A percentile compares a stretch with the other conserved stretches of the same genome.
phyloP scores from a whole-genome alignment of 2,797 vertebrate species.

The Galagoides demidoff region DNA sequence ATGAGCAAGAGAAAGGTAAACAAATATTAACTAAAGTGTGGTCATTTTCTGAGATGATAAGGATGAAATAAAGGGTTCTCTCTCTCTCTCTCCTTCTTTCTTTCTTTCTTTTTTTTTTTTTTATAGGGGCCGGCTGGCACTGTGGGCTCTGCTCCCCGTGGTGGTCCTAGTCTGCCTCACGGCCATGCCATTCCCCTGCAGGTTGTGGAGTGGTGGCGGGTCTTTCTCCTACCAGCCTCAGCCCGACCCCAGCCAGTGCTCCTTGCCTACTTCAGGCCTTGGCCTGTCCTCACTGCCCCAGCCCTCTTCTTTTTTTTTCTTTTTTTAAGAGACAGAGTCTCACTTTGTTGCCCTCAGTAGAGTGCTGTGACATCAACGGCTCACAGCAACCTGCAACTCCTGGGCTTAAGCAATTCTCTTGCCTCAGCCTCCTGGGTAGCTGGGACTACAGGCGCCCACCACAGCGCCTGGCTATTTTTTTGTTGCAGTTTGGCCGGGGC shows the following conservation, averaged over 20 bases:
- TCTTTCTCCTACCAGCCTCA: conserved; percentile 23
- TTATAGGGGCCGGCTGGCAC: conserved; percentile 61
- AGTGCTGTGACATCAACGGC: no score
- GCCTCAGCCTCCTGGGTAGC: no score
- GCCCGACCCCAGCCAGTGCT: conserved; percentile 8
- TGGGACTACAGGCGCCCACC: no score
- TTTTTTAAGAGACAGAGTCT: no score
- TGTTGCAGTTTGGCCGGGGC: no score
- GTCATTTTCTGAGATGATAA: not conserved
- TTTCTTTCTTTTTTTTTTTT: no score
- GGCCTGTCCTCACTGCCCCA: conserved; percentile 76
- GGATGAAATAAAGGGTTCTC: not conserved
- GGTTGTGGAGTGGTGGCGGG: not conserved
- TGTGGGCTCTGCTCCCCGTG: conserved; percentile 61
- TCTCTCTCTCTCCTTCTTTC: no score
- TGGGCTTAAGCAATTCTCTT: no score
- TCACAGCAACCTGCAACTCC: no score
- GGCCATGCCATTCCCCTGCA: conserved; percentile 63
- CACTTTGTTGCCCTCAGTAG: no score
- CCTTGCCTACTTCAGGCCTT: conserved; percentile 78
- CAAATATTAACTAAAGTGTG: not conserved
- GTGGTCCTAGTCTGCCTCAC: conserved; percentile 54
- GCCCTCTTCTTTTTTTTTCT: conserved; percentile 65
- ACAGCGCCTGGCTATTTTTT: no score
- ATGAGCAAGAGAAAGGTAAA: not conserved